These are phyloP conservation scores for Hedychridium roseum DNA, from an alignment of 2,888 invertebrate species.

Conservation along the genomic window DNA sequence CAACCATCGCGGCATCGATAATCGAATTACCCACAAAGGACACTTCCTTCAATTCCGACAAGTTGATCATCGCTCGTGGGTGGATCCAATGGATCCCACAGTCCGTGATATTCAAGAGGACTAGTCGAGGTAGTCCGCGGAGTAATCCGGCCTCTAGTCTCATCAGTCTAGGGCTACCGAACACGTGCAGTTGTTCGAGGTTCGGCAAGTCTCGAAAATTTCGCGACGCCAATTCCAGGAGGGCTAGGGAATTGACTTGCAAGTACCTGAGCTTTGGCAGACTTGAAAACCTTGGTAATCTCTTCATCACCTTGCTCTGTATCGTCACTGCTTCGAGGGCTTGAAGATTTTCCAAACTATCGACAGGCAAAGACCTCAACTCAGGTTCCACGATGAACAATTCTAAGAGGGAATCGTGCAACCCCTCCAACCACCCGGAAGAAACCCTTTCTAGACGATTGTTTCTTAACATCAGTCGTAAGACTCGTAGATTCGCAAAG, in stretches of 20 bases:
- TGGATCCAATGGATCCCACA: conserved; percentile 83
- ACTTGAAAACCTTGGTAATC: conserved; percentile 77
- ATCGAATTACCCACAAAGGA: conserved; percentile 78
- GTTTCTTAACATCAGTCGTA: conserved; percentile 83
- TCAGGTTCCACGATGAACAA: conserved; percentile 86
- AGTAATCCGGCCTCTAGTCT: conserved; percentile 78
- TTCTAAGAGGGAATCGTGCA: conserved; percentile 81
- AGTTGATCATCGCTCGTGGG: conserved; percentile 75
- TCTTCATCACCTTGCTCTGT: conserved; percentile 78
- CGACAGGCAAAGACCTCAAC: conserved; percentile 79
- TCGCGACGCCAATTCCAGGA: conserved; percentile 73
- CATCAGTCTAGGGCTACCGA: conserved; percentile 73
- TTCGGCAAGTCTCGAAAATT: conserved; percentile 77
- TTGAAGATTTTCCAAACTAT: conserved; percentile 77
- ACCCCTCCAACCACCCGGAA: conserved; percentile 80
- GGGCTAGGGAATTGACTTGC: conserved; percentile 74
- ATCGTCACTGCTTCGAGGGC: conserved; percentile 85
- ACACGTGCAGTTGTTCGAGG: conserved; percentile 78
- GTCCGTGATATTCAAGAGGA: conserved; percentile 77
- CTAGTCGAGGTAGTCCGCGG: conserved; percentile 73
- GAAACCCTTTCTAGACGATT: conserved; percentile 84
- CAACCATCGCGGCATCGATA: conserved; percentile 82
- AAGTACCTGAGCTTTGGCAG: conserved; percentile 75
- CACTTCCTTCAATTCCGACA: conserved; percentile 77
- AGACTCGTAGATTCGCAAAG: conserved; percentile 78